phyloP scores from a whole-genome alignment of 2,888 invertebrate species.

The Dolichomitus sp. region DNA sequence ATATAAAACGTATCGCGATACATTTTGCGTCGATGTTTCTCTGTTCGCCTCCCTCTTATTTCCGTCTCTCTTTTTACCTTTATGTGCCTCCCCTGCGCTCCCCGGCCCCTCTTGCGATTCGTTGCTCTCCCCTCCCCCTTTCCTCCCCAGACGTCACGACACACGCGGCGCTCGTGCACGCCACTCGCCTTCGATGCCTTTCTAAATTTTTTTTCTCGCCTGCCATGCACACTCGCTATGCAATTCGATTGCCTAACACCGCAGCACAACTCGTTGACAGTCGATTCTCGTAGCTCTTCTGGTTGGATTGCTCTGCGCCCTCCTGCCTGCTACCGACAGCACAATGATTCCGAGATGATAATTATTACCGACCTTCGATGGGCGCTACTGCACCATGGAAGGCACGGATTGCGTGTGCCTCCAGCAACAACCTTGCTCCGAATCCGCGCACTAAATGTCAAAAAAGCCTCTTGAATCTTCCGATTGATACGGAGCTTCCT shows the following conservation, averaged over 20 bases:
- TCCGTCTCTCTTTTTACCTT: constrained; percentile 31
- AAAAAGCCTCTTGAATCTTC: not conserved
- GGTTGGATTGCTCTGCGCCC: not conserved
- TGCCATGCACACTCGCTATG: constrained; percentile 47
- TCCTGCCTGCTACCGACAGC: not conserved
- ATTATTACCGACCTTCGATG: constrained; percentile 61
- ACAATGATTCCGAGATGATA: constrained; percentile 55
- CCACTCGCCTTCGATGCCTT: constrained; percentile 67
- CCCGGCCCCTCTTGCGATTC: constrained; percentile 18
- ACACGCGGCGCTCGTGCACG: constrained; percentile 47
- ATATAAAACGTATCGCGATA: not conserved
- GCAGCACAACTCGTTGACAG: constrained; percentile 49
- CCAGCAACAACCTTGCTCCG: constrained; percentile 58
- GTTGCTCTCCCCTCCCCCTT: constrained; percentile 22
- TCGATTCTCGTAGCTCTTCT: constrained; percentile 40
- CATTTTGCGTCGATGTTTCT: constrained; percentile 17
- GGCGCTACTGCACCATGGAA: constrained; percentile 43
- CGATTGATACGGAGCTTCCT: not conserved
- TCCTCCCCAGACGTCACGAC: constrained; percentile 44
- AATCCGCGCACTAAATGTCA: constrained; percentile 33
- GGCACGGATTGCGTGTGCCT: constrained; percentile 1
- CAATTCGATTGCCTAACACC: constrained; percentile 55
- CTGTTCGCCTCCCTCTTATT: constrained; percentile 23
- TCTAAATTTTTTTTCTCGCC: constrained; percentile 60
- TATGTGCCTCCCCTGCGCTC: constrained; percentile 24